phyloP scores from a whole-genome alignment of 2,797 vertebrate species.

The Lophotriccus pileatus region DNA sequence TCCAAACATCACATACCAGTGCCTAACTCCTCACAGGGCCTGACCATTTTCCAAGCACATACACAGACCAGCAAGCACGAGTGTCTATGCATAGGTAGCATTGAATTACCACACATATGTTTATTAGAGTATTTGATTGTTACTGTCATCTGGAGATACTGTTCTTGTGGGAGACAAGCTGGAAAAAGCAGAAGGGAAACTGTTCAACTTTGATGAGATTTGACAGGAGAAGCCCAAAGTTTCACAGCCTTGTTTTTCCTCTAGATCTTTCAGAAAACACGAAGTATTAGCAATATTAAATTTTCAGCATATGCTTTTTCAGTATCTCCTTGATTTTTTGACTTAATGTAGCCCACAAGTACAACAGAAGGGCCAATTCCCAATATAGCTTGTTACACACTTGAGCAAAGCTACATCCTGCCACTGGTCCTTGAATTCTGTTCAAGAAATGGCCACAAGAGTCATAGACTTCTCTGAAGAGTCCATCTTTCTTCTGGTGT shows the following conservation, averaged over 20 bases:
- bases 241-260: background rate
- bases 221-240: background rate
- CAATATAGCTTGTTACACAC: fast-evolving
- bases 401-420: background rate
- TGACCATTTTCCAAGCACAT: background rate
- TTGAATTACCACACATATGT: background rate
- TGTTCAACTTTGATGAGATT: background rate
- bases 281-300: background rate
- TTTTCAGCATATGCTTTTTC: background rate
- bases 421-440: background rate
- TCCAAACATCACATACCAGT: background rate
- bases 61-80: background rate
- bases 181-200: background rate
- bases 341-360: background rate
- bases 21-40: background rate
- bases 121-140: background rate
- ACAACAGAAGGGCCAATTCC: background rate
- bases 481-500: background rate
- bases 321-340: background rate
- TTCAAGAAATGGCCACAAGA: background rate
- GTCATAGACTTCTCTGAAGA: background rate
- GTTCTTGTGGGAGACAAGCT: background rate
- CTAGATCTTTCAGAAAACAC: background rate
- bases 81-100: background rate
- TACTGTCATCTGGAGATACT: background rate